Conservation (phyloP, 2,888 invertebrate genomes). For the Lasioglossum zephyrum region DNA sequence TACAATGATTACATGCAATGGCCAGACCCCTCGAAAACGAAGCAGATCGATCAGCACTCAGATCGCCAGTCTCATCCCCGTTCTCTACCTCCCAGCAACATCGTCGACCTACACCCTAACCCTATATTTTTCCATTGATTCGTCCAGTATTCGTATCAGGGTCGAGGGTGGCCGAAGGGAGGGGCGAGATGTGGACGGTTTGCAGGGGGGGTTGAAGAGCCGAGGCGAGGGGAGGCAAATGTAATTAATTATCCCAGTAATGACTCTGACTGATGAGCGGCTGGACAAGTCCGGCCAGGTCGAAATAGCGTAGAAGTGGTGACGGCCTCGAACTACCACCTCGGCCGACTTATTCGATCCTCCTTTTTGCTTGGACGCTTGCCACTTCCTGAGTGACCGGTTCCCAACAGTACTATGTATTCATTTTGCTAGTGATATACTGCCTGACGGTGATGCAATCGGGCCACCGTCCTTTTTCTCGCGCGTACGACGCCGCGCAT, state of each 20-base stretch:
- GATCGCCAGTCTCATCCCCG: not conserved
- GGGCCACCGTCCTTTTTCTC: not conserved
- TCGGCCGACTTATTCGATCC: conserved; percentile 55
- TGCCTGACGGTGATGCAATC: conserved; percentile 20
- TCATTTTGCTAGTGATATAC: conserved; percentile 20
- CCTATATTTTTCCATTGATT: conserved; percentile 83
- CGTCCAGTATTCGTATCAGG: conserved; percentile 76
- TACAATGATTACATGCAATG: not conserved
- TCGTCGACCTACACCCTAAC: conserved; percentile 71
- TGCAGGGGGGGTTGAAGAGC: conserved; percentile 83
- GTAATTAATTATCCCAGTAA: conserved; percentile 88
- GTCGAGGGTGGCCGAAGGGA: conserved; percentile 69
- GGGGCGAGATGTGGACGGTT: conserved; percentile 70
- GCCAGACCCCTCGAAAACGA: not conserved
- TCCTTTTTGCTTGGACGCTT: conserved; percentile 20
- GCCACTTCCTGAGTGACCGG: conserved; percentile 23
- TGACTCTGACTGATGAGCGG: conserved; percentile 88
- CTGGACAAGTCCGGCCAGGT: conserved; percentile 84
- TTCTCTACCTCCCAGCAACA: conserved; percentile 35
- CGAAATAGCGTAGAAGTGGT: conserved; percentile 82
- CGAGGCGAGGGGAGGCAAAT: conserved; percentile 85
- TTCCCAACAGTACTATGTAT: conserved; percentile 32
- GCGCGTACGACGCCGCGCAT: not conserved
- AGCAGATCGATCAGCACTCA: conserved; percentile 10
- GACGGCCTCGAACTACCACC: conserved; percentile 77